Conservation (phyloP, 1,140 invertebrate genomes). For the Eueides isabella region DNA sequence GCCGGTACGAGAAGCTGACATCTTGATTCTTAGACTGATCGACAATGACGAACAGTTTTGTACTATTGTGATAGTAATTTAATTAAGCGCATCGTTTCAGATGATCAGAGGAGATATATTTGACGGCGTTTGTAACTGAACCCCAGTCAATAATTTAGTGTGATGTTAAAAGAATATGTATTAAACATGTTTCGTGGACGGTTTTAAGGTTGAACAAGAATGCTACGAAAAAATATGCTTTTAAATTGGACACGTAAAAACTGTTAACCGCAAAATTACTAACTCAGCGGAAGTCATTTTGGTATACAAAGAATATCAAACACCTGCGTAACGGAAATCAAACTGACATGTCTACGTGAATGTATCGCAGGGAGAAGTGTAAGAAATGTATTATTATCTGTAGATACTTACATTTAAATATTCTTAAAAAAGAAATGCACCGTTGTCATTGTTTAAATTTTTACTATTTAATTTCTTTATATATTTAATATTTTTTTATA, state of each 20-base stretch:
- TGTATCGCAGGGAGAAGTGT: background rate
- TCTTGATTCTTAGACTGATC: conserved; percentile 46
- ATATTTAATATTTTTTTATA: too few relatives aligned
- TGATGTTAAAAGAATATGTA: background rate
- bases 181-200: background rate
- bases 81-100: conserved; percentile 38
- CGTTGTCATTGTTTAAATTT: too few relatives aligned
- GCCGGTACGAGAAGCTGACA: conserved; percentile 41
- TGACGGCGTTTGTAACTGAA: background rate
- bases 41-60: conserved; percentile 36
- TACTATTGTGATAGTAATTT: conserved; percentile 42
- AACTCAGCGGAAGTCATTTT: conserved; percentile 14
- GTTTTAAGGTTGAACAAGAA: background rate
- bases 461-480: too few relatives aligned
- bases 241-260: conserved; percentile 20
- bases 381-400: background rate
- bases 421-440: too few relatives aligned
- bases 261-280: conserved; percentile 22
- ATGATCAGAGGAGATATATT: conserved; percentile 24
- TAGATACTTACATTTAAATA: too few relatives aligned
- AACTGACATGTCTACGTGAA: background rate
- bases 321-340: conserved; percentile 28
- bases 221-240: background rate
- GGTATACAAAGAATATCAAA: conserved; percentile 25
- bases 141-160: background rate